Base-by-base conservation (phyloP, 2,113 vertebrate species). In the Anolis carolinensis region DNA sequence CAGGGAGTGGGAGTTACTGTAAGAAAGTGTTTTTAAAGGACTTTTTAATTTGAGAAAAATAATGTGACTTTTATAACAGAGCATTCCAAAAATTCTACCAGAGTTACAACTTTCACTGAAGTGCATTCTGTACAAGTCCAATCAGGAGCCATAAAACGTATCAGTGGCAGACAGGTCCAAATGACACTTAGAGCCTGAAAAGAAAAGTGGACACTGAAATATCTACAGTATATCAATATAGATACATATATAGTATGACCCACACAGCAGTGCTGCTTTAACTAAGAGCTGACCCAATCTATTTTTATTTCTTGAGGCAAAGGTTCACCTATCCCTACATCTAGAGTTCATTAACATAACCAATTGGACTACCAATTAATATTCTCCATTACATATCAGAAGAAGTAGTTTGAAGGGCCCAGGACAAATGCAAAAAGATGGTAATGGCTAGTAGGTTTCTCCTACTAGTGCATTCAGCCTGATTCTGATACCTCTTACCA, bases 1-100 rank as follows among this genome's bases (percentile, higher is more conserved):
- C 92, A 91, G 86, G 32, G 81, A 55, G 85, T 93, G 92, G 90
- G 86, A 90, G 77, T 73, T 0, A 3, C 36, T 91, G 89, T 85
- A 86, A 76, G n/a, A 89, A 84, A 86, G 83, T 84, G 71, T 7
- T 50, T 76, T 39, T 27, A 82, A 83, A 84, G 87, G 92, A 84
- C 71, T 80, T 68, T 39, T 82, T 83, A 70, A 82, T 90, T 89
- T 67, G 14, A 30, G 86, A 86, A 76, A 67, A 5, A 81, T 63
- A 0, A 48, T 80, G n/a, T 83, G 71, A 63, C 32, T 65, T 79
- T 84, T 52, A 30, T 32, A 76, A 87, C 25, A 14, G 30, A 10
- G 81, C 48, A 78, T 65, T 2, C 8, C 25, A 0, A 1, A 9
- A 3, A 52, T 16, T 0, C 7, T 30, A 68, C 11, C 34, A 81